Base-by-base conservation (phyloP, 2,888 invertebrate genomes). In the Eucera pruinosa region DNA sequence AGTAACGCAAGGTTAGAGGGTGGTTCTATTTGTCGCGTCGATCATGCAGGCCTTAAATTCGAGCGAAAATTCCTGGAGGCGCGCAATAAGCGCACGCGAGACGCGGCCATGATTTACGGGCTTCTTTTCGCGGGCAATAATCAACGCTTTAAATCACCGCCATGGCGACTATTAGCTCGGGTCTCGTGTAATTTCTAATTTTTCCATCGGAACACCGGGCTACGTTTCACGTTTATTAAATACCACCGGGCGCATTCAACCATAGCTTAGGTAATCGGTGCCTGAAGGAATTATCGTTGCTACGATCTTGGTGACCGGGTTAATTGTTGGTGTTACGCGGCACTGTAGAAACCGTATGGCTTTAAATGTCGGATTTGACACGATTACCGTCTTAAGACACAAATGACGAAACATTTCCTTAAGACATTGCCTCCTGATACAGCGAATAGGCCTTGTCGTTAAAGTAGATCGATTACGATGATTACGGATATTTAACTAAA, bases 1-100 rank as follows among this genome's bases (percentile, higher is more conserved):
- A 6, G 6, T 43, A 33, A 54, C 33, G 20, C n/a, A 7, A 18
- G n/a, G 6, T 3, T 3, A 13, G 18, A 13, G 20, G 3, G 15
- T 7, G 13, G 61, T 36, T 23, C 7, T 50, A 15, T 27, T 39
- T 27, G 50, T 52, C 62, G 62, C 52, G 36, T 71, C 62, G 71
- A 71, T 74, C 57, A 57, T 13, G 43, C 43, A 23, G 45, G 18
- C 43, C 45, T 72, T 75, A 72, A 52, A 65, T 72, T 75, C 23
- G 25, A 64, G 50, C 30, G 23, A 30, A 65, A 72, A 75, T 65
- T 75, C 64, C 57, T 39, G 48, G 55, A 13, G 45, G 65, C 57
- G 43, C 20, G 73, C 39, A 65, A 72, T 75, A 75, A 72, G 52
- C 45, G 65, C 73, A 50, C 73, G 74, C 73, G 73, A 75, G 73